These are phyloP conservation scores for Epizoanthus fatuus DNA, from an alignment of 92 coral and sea anemone species.

Conservation along the genomic window DNA sequence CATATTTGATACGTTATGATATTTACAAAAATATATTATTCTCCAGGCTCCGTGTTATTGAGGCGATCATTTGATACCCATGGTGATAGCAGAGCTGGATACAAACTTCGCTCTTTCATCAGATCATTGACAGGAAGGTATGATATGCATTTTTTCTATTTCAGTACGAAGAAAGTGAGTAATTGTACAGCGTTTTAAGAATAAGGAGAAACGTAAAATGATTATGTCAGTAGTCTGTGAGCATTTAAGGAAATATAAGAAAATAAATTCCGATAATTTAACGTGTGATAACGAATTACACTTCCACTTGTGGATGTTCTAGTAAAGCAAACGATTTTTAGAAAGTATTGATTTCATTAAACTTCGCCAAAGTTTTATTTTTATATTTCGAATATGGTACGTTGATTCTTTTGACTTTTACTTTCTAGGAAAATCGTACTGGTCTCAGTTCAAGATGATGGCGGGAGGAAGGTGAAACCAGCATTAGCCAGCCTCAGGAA, in stretches of 20 bases:
- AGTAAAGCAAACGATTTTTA: no score
- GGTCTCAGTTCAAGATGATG: conserved; percentile 31
- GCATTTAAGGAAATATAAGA: no score
- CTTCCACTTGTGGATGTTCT: no score
- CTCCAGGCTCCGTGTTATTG: conserved; percentile 12
- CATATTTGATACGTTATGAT: no score
- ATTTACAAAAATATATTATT: background rate
- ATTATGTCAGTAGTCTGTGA: no score
- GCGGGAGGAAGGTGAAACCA: conserved; percentile 11
- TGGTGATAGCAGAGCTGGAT: conserved; percentile 6
- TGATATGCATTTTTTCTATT: background rate
- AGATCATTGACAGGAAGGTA: conserved; percentile 36
- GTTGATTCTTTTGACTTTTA: background rate
- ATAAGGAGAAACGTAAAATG: no score
- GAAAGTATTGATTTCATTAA: no score
- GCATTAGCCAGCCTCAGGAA: conserved; percentile 26
- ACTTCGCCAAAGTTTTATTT: no score
- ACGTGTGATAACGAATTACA: no score
- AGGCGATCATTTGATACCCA: conserved; percentile 26
- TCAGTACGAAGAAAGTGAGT: background rate
- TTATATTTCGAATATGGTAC: background rate
- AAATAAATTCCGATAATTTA: no score
- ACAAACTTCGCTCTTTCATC: conserved; percentile 35
- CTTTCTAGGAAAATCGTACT: conserved; percentile 18
- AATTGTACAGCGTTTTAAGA: background rate